Evolutionary conservation across 2,888 invertebrate species (phyloP).

Genomic region (Lithophane ornitopus): DNA sequence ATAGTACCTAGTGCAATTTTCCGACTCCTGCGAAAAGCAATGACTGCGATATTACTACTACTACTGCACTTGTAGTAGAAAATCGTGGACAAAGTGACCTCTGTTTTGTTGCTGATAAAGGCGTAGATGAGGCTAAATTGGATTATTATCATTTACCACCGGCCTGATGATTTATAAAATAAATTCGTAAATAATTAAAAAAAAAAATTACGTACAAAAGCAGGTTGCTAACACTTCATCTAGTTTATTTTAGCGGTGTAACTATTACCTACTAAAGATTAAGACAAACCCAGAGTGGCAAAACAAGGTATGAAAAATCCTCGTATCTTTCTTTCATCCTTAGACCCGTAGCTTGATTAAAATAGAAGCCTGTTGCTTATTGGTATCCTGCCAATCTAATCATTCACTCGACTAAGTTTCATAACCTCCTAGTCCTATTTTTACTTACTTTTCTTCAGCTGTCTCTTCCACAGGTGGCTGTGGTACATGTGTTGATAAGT

Average conservation of each 20-base stretch:
- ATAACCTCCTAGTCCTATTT: constrained; percentile 13
- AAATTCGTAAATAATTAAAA: background rate
- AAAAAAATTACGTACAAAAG: background rate
- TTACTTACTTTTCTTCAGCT: constrained; percentile 88
- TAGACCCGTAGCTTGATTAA: constrained; percentile 35
- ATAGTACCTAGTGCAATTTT: background rate
- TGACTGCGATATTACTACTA: background rate
- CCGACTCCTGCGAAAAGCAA: background rate
- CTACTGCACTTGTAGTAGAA: background rate
- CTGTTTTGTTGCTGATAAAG: background rate
- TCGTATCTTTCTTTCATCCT: constrained; percentile 11
- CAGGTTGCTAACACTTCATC: background rate
- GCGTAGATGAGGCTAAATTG: background rate
- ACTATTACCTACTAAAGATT: background rate
- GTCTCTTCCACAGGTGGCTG: constrained; percentile 84
- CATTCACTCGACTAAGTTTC: constrained; percentile 23
- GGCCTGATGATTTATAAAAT: background rate
- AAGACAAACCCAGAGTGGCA: background rate
- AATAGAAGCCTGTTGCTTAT: constrained; percentile 51
- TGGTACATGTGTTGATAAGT: constrained; percentile 81
- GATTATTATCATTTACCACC: background rate
- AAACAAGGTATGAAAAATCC: background rate
- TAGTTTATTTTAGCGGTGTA: background rate
- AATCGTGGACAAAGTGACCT: no score
- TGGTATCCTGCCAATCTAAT: constrained; percentile 47